Percentiles rank a stretch among this genome's conserved stretches.
Evolutionary conservation across 30 jellyfish, hydroid and myxozoan species (phyloP).

Genomic region (Hydractinia symbiolongicarpus): DNA sequence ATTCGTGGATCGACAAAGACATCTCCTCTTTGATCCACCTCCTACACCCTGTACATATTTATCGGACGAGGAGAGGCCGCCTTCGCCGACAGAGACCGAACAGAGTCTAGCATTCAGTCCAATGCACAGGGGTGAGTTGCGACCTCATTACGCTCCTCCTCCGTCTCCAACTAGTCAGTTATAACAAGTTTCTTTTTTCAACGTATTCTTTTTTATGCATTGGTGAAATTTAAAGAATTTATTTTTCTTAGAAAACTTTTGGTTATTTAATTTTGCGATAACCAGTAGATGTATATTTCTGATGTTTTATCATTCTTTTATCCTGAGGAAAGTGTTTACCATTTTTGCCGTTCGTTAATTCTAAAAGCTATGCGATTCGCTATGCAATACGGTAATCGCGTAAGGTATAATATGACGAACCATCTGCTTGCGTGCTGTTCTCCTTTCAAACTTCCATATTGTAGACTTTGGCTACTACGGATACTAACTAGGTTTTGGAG

Average conservation of each 20-base stretch:
- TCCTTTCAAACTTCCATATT: no score
- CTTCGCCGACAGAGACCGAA: conserved; percentile 71
- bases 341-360: no score
- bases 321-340: no score
- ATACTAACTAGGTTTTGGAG: no score
- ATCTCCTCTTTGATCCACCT: conserved; percentile 84
- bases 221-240: neutral
- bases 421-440: no score
- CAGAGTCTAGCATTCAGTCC: conserved; percentile 31
- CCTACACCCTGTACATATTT: conserved; percentile 75
- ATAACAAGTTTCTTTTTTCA: conserved; percentile 1
- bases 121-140: neutral
- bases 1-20: conserved; percentile 40
- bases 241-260: neutral
- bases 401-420: no score
- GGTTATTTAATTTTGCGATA: neutral
- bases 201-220: neutral
- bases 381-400: no score
- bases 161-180: conserved; percentile 97
- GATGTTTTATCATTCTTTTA: no score
- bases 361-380: no score
- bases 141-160: conserved; percentile 93
- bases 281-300: no score
- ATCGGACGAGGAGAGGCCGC: conserved; percentile 85
- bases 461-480: no score